Conservation (phyloP, 2,113 vertebrate genomes). For the Reinhardtius hippoglossoides region DNA sequence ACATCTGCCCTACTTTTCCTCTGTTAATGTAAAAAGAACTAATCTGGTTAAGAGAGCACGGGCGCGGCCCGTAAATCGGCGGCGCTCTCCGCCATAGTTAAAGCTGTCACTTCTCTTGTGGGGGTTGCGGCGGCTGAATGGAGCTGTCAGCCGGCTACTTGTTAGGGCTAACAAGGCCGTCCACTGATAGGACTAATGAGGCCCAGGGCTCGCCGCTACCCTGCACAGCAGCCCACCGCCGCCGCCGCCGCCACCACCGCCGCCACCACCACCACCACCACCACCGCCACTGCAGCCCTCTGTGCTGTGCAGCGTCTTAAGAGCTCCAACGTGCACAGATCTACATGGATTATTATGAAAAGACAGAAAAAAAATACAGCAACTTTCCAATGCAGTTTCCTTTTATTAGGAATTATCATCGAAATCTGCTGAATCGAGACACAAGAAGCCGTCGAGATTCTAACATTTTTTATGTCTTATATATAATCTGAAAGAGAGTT, state of each 20-base stretch:
- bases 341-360: neutral
- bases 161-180: slow-evolving; percentile 75
- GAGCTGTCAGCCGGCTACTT: slow-evolving; percentile 81
- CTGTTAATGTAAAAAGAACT: slow-evolving; percentile 85
- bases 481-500: too few relatives aligned
- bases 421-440: too few relatives aligned
- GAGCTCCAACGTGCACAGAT: neutral
- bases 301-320: neutral
- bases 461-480: too few relatives aligned
- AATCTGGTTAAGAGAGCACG: slow-evolving; percentile 88
- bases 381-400: too few relatives aligned
- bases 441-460: too few relatives aligned
- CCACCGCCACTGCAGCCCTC: neutral
- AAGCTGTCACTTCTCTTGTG: slow-evolving; percentile 83
- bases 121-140: slow-evolving; percentile 58
- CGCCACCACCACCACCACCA: neutral
- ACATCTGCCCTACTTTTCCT: slow-evolving; percentile 91
- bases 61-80: slow-evolving; percentile 83
- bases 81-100: slow-evolving; percentile 70
- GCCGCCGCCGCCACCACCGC: too few relatives aligned
- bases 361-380: too few relatives aligned
- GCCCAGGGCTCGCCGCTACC: slow-evolving; percentile 39
- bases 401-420: too few relatives aligned
- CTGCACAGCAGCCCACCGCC: too few relatives aligned
- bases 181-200: slow-evolving; percentile 82